Evolutionary conservation across 2,113 vertebrate species (phyloP).

Genomic region (Ceratotherium simum): DNA sequence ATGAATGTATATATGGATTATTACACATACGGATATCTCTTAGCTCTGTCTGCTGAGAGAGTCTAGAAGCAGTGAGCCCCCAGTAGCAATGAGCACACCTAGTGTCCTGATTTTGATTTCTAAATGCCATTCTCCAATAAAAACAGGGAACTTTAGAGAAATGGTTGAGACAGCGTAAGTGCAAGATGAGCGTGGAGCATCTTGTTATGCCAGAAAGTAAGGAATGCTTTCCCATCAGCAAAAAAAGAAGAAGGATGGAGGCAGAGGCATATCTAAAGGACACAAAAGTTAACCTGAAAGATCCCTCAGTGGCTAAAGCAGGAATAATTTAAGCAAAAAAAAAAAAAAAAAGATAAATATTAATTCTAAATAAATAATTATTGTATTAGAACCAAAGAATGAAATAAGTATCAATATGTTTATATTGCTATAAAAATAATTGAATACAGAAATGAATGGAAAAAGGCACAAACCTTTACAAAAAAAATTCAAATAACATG

Average conservation of each 20-base stretch:
- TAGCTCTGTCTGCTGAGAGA: neutral
- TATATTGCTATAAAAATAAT: neutral
- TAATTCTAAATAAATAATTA: too few relatives aligned
- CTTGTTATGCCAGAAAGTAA: neutral
- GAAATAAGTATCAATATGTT: neutral
- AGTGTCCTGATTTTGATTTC: neutral
- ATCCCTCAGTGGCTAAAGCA: neutral
- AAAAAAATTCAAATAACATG: neutral
- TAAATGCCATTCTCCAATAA: neutral
- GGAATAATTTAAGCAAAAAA: neutral
- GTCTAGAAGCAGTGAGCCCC: neutral
- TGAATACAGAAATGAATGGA: neutral
- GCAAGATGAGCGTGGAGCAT: neutral
- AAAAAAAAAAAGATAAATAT: neutral
- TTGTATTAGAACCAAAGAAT: neutral
- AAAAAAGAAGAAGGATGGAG: neutral
- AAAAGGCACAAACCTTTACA: neutral
- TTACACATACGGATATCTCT: neutral
- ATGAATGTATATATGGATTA: neutral
- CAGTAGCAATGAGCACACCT: neutral
- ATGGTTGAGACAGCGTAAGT: neutral
- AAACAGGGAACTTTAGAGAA: neutral
- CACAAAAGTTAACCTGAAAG: neutral
- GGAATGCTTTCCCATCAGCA: neutral
- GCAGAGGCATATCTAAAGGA: neutral